These are phyloP conservation scores for Anguilla japonica DNA, from an alignment of 2,113 vertebrate genomes.

Conservation along the genomic window DNA sequence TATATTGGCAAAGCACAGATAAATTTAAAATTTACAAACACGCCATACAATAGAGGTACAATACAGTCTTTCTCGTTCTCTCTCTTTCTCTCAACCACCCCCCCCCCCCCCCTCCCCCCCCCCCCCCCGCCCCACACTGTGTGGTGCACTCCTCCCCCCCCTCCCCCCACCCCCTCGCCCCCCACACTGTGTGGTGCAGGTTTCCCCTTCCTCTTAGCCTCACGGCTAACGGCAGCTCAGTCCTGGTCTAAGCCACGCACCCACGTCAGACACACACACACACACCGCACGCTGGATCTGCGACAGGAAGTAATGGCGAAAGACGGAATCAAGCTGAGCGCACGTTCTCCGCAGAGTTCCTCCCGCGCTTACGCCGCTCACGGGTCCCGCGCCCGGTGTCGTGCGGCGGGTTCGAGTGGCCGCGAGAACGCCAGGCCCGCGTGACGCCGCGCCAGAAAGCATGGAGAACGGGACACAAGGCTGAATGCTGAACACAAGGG, in stretches of 20 bases:
- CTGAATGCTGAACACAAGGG: conserved; percentile 42
- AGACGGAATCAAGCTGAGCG: conserved; percentile 32
- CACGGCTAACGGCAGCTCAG: neutral
- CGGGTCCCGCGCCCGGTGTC: conserved; percentile 49
- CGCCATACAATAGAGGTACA: too few relatives aligned
- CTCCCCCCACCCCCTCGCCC: conserved; percentile 37
- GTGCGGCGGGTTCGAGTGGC: conserved; percentile 50
- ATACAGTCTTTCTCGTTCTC: neutral
- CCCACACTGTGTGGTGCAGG: conserved; percentile 61
- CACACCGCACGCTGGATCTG: conserved; percentile 3
- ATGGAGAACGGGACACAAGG: conserved; percentile 45
- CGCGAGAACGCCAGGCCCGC: conserved; percentile 40
- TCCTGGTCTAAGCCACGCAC: neutral
- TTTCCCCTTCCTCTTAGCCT: conserved; percentile 45
- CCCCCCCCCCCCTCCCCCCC: conserved; percentile 8
- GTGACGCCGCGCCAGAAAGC: conserved; percentile 53
- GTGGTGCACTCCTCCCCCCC: conserved; percentile 50
- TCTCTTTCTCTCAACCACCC: conserved; percentile 10
- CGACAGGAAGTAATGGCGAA: conserved; percentile 13
- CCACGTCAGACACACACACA: neutral
- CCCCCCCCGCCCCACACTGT: conserved; percentile 58
- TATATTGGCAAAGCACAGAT: too few relatives aligned
- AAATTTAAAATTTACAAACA: too few relatives aligned
- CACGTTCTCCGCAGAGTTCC: conserved; percentile 49
- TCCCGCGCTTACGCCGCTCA: neutral